Conservation (phyloP, 2,113 vertebrate genomes). For the Boulengeromyrus knoepffleri region DNA sequence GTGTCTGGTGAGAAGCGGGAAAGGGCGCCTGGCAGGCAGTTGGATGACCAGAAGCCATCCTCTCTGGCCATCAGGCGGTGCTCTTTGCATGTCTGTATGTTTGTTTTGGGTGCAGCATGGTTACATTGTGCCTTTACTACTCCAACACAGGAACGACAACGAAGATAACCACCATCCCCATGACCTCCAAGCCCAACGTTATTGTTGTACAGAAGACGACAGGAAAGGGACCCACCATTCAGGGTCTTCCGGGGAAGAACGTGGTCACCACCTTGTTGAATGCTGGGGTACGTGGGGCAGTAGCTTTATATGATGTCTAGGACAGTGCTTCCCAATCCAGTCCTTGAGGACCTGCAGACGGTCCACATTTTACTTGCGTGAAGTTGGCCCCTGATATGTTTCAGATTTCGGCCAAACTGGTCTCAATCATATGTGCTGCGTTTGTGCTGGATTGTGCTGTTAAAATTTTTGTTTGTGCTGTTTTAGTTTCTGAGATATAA, state of each 20-base stretch:
- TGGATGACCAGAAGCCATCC: not conserved
- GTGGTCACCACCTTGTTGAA: slow-evolving; percentile 93
- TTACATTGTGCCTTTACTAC: not conserved
- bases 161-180: slow-evolving; percentile 97
- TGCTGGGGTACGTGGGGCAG: slow-evolving; percentile 74
- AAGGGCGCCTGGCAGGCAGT: not conserved
- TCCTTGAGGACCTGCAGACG: not conserved
- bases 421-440: too few species aligned
- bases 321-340: not conserved
- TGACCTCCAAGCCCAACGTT: slow-evolving; percentile 96
- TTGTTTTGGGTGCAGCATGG: not conserved
- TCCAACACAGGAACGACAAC: slow-evolving; percentile 79
- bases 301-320: not conserved
- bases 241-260: slow-evolving; percentile 91
- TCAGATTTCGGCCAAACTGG: too few species aligned
- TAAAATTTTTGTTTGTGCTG: too few species aligned
- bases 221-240: slow-evolving; percentile 92
- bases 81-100: not conserved
- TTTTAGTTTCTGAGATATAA: too few species aligned
- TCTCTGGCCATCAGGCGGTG: not conserved
- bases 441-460: too few species aligned
- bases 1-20: slow-evolving; percentile 74
- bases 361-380: not conserved
- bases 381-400: too few species aligned
- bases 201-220: slow-evolving; percentile 98